Evolutionary conservation across 2,113 vertebrate species (phyloP).

Genomic region (Sphyrna mokarran): DNA sequence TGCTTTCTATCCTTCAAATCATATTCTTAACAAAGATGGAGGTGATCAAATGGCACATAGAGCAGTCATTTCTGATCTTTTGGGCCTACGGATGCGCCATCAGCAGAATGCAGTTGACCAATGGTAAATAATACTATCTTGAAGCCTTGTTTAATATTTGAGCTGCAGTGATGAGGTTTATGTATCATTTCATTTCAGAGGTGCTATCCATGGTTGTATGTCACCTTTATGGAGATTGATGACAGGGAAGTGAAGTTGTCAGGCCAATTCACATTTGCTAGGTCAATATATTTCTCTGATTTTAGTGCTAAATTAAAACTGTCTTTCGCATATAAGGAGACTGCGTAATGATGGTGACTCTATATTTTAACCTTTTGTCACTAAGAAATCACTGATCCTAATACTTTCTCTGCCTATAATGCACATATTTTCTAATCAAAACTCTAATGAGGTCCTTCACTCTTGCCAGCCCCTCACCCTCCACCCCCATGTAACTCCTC

Average conservation of each 20-base stretch:
- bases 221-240: not conserved
- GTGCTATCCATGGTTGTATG: not conserved
- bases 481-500: too few species aligned
- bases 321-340: not conserved
- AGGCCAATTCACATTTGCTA: not conserved
- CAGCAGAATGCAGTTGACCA: too few species aligned
- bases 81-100: not conserved
- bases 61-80: not conserved
- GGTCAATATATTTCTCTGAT: not conserved
- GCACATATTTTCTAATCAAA: not conserved
- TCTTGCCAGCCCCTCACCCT: not conserved
- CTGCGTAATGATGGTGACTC: not conserved
- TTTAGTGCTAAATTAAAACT: not conserved
- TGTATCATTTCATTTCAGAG: not conserved
- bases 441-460: not conserved
- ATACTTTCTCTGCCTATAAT: not conserved
- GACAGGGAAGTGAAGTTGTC: not conserved
- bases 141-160: not conserved
- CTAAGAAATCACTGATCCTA: not conserved
- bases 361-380: not conserved
- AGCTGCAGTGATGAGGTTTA: not conserved
- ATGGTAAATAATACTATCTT: not conserved
- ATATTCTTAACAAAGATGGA: not conserved
- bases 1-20: not conserved
- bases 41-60: not conserved